Percentiles rank a stretch among this genome's conserved stretches.
Conservation (phyloP, 2,888 invertebrate species). For the Torymus tubicola region DNA sequence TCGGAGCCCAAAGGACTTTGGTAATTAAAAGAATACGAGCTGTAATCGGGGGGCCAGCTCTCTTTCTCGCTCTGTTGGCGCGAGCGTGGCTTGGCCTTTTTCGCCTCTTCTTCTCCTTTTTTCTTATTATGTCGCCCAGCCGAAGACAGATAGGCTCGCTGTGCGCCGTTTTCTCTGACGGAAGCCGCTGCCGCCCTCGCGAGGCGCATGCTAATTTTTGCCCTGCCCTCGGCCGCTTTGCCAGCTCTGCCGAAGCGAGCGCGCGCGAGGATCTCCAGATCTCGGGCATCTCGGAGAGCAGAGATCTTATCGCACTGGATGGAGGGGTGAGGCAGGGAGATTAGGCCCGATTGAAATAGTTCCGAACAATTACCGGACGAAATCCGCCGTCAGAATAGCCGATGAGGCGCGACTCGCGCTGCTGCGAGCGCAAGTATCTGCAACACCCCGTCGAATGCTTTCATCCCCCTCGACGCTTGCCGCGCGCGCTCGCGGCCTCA, state of each 20-base stretch:
- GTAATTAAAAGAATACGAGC: slow-evolving; percentile 75
- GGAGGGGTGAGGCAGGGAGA: not conserved
- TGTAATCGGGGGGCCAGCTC: slow-evolving; percentile 66
- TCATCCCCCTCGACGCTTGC: slow-evolving; percentile 9
- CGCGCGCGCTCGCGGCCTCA: not conserved
- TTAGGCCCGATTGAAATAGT: slow-evolving; percentile 71
- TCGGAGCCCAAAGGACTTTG: slow-evolving; percentile 67
- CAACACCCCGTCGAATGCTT: slow-evolving; percentile 2
- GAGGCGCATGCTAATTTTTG: slow-evolving; percentile 69
- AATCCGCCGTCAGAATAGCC: no score
- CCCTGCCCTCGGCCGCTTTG: not conserved
- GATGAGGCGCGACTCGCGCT: slow-evolving; percentile 57
- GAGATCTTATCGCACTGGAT: no score
- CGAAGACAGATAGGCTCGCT: slow-evolving; percentile 61
- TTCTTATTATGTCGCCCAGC: slow-evolving; percentile 60
- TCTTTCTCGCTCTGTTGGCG: slow-evolving; percentile 50
- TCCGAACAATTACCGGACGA: slow-evolving; percentile 68
- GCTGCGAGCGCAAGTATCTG: slow-evolving; percentile 13
- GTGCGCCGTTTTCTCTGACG: slow-evolving; percentile 51
- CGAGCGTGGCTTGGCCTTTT: no score
- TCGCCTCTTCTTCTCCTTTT: slow-evolving; percentile 44
- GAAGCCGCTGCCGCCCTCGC: slow-evolving; percentile 52
- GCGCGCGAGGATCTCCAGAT: no score
- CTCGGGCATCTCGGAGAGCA: no score
- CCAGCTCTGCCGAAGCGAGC: no score